These are phyloP conservation scores for Chlorops oryzae DNA, from an alignment of 1,140 invertebrate genomes.

Conservation along the genomic window DNA sequence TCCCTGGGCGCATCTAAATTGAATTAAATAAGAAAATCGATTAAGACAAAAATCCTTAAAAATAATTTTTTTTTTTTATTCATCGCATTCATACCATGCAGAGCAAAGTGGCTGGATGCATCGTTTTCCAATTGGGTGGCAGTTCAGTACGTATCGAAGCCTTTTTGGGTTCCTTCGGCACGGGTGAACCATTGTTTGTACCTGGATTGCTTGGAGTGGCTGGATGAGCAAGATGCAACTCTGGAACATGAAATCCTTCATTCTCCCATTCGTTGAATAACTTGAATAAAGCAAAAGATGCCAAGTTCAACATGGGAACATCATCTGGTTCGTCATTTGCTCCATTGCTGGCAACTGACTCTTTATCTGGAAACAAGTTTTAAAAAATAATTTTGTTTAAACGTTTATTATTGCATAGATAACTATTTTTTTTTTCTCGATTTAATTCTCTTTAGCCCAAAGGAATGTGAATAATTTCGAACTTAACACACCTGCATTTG, in stretches of 20 bases:
- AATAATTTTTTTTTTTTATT: background rate
- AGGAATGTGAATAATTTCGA: too few species aligned
- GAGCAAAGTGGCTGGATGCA: slow-evolving; percentile 67
- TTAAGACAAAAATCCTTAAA: background rate
- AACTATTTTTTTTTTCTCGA: too few species aligned
- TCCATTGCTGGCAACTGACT: too few species aligned
- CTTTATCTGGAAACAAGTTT: too few species aligned
- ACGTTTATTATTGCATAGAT: too few species aligned
- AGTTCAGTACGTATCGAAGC: slow-evolving; percentile 49
- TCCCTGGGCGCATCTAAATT: slow-evolving; percentile 61
- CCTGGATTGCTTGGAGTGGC: slow-evolving; percentile 20
- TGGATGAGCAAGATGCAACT: too few species aligned
- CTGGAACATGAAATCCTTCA: slow-evolving; percentile 60
- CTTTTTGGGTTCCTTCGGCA: slow-evolving; percentile 45
- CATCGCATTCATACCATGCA: slow-evolving; percentile 49
- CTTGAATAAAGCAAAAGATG: slow-evolving; percentile 69
- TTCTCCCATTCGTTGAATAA: slow-evolving; percentile 69
- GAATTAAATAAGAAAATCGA: background rate
- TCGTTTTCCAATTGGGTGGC: slow-evolving; percentile 54
- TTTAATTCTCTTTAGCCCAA: slow-evolving; percentile 13
- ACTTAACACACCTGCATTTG: too few species aligned
- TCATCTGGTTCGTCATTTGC: slow-evolving; percentile 47
- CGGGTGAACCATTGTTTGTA: slow-evolving; percentile 28
- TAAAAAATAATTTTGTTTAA: too few species aligned
- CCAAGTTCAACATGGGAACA: slow-evolving; percentile 68